Evolutionary conservation across 2,888 invertebrate genomes (phyloP).

Genomic region (Erynnis tages): DNA sequence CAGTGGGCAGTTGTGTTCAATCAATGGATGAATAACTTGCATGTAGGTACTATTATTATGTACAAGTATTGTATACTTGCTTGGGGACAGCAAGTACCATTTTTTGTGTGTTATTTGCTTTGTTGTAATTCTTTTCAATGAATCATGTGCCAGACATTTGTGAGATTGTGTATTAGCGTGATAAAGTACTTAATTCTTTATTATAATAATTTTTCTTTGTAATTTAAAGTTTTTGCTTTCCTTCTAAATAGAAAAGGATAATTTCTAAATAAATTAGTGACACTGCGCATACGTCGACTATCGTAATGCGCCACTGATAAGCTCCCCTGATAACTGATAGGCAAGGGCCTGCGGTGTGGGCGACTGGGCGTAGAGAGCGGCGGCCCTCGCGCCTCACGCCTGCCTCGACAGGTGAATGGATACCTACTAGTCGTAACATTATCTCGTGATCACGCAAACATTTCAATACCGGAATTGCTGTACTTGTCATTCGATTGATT

Average conservation of each 20-base stretch:
- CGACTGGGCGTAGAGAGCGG: not conserved
- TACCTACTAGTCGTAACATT: not conserved
- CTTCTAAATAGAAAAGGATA: not conserved
- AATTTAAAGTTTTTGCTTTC: not conserved
- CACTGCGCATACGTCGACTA: not conserved
- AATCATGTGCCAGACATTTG: too few relatives aligned
- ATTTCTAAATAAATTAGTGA: not conserved
- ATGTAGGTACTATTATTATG: too few relatives aligned
- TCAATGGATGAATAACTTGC: slow-evolving; percentile 6
- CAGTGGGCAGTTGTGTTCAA: slow-evolving; percentile 17
- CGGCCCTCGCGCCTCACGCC: not conserved
- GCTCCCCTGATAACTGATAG: slow-evolving; percentile 8
- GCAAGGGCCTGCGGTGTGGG: not conserved
- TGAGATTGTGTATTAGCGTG: too few relatives aligned
- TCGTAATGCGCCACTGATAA: slow-evolving; percentile 12
- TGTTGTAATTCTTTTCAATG: too few relatives aligned
- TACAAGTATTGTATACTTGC: not conserved
- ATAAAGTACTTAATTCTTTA: not conserved
- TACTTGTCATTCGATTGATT: slow-evolving; percentile 4
- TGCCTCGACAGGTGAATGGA: slow-evolving; percentile 5
- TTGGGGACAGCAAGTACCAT: too few relatives aligned
- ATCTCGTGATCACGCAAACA: slow-evolving; percentile 3
- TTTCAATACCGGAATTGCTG: not conserved
- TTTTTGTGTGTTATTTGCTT: too few relatives aligned
- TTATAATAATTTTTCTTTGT: not conserved